Percentiles rank a stretch among this genome's conserved stretches.
phyloP scores from a whole-genome alignment of 2,797 vertebrate genomes.

The Triplophysa bombifrons region DNA sequence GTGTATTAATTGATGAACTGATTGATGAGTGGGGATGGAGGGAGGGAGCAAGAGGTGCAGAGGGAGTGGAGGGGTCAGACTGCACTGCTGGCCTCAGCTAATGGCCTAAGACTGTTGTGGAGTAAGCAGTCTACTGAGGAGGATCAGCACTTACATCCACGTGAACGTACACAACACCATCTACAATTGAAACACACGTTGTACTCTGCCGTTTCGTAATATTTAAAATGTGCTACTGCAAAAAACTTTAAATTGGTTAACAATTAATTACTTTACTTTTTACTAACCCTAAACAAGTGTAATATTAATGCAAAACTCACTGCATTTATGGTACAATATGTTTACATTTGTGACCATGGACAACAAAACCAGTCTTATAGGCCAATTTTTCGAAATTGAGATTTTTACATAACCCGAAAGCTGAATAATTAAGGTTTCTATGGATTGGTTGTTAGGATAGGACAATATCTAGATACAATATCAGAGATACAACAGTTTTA shows the following conservation, averaged over 20 bases:
- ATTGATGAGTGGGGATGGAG: constrained; percentile 67
- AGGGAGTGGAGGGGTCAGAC: constrained; percentile 41
- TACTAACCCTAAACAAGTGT: neutral
- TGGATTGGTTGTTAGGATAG: no score
- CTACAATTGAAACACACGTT: neutral
- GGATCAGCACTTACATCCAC: constrained; percentile 69
- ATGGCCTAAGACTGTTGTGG: constrained; percentile 69
- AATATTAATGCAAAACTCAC: neutral
- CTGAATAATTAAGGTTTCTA: no score
- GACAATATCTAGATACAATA: no score
- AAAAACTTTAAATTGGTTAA: neutral
- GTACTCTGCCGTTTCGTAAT: neutral
- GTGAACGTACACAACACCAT: constrained; percentile 12
- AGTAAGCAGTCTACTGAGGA: constrained; percentile 72
- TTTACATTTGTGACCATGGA: no score
- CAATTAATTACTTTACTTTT: neutral
- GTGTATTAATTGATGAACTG: constrained; percentile 81
- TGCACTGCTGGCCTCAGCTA: constrained; percentile 72
- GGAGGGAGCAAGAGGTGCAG: constrained; percentile 1
- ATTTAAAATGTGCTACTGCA: neutral
- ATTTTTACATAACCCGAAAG: no score
- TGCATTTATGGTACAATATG: neutral
- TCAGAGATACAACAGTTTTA: no score
- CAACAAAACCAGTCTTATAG: no score
- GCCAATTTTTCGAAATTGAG: no score